Base-by-base conservation (phyloP, 2,113 vertebrate genomes). In the Ovis canadensis region DNA sequence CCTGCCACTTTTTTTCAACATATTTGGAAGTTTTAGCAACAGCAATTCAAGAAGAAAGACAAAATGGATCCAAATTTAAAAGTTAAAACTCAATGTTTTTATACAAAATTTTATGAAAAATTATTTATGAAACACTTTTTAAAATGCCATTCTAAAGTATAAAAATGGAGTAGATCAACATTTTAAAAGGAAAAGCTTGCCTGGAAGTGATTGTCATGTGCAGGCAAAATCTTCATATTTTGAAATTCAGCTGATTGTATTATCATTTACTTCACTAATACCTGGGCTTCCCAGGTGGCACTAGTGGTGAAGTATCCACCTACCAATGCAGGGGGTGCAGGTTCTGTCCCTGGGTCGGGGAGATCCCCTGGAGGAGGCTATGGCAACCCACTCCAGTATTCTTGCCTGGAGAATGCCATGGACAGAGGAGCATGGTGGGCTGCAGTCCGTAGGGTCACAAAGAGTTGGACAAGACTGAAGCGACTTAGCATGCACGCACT, bases 181-280 rank as follows among this genome's bases (percentile, higher is more conserved):
- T 93, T 96, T 97, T 77, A 43, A 85, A 96, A 90, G 54, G 54
- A 92, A 90, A 84, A 92, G 67, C 16, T 89, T 93, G 40, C n/a
- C 54, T 91, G 74, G 21, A 62, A 55, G 23, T 90, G 55, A 91
- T 89, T 93, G 4, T 77, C 16, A 33, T 15, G 25, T 77, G 31
- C 78, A 83, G 52, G 3, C 5, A 71, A 92, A 87, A 60, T 88
- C 52, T 60, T 82, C 31, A 89, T 50, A 80, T 48, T 95, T 97
- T 82, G 29, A 95, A 67, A 52, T 74, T 91, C 12, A 90, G 1
- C 43, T 90, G 40, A 31, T 94, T 96, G 1, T 57, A 90, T 96
- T 96, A 67, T n/a, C 36, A n/a, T 95, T 91, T 91, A 48, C 12
- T 71, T 96, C 40, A 67, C 11, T 62, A 64, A 25, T 74, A 80